These are phyloP conservation scores for Larimichthys crocea DNA, from an alignment of 2,113 vertebrate genomes.

Conservation along the genomic window DNA sequence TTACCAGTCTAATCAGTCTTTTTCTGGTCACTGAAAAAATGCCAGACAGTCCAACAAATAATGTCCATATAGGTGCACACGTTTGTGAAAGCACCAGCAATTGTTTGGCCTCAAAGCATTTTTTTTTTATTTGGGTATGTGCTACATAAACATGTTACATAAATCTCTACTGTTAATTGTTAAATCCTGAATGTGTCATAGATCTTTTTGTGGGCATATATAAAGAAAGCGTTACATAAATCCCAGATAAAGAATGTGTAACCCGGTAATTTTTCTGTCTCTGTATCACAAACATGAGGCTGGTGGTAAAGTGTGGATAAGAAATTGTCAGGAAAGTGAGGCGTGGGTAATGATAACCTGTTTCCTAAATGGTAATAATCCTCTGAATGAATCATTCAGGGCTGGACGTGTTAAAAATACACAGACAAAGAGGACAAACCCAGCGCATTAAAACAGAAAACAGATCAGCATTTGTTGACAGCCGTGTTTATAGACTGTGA, in stretches of 20 bases:
- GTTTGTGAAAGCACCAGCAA: constrained; percentile 23
- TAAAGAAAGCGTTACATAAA: constrained; percentile 55
- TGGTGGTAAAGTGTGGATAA: not conserved
- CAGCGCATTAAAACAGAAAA: not conserved
- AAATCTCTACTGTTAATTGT: constrained; percentile 65
- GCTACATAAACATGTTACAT: constrained; percentile 57
- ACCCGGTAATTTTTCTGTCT: not conserved
- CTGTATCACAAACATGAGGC: constrained; percentile 10
- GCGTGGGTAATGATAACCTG: not conserved
- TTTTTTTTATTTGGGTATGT: constrained; percentile 34
- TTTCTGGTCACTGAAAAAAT: constrained; percentile 21
- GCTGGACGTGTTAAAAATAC: constrained; percentile 11
- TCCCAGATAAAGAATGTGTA: constrained; percentile 37
- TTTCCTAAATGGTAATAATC: constrained; percentile 11
- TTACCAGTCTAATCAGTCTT: constrained; percentile 33
- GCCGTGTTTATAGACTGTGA: not conserved
- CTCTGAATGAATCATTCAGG: constrained; percentile 24
- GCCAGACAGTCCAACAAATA: constrained; percentile 3
- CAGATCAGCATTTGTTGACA: not conserved
- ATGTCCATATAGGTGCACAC: constrained; percentile 29
- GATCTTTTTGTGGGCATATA: constrained; percentile 54
- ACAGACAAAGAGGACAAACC: constrained; percentile 5
- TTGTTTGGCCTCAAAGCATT: constrained; percentile 26
- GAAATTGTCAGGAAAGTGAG: not conserved
- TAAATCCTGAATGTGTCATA: constrained; percentile 57